phyloP scores from a whole-genome alignment of 2,888 invertebrate species.

The Drosophila percnosoma region DNA sequence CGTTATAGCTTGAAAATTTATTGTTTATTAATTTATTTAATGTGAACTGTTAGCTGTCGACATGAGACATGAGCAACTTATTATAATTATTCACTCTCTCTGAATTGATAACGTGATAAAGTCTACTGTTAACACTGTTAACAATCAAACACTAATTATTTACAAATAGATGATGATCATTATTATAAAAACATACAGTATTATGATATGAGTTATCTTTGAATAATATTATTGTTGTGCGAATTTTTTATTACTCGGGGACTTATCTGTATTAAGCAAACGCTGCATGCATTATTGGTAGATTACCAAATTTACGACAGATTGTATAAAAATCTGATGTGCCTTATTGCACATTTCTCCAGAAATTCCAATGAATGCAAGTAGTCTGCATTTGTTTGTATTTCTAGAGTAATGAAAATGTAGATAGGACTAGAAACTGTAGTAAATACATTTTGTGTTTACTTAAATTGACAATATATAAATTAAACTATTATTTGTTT shows the following conservation, averaged over 20 bases:
- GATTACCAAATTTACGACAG: conserved; percentile 2
- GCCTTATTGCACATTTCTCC: conserved; percentile 14
- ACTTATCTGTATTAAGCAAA: conserved; percentile 1
- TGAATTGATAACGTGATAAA: neutral
- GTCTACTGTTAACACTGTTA: neutral
- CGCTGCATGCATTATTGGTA: neutral
- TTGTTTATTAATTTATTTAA: neutral
- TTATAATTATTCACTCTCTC: neutral
- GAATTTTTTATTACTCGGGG: neutral
- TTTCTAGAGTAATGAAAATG: neutral
- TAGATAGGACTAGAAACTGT: conserved; percentile 18
- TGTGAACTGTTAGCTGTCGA: neutral
- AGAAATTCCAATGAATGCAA: conserved; percentile 10
- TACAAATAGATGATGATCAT: neutral
- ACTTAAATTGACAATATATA: conserved; percentile 12
- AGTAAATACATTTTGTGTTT: neutral
- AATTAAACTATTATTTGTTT: conserved; percentile 5
- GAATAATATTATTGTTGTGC: neutral
- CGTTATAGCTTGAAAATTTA: neutral
- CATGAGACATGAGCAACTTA: neutral
- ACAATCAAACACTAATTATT: neutral
- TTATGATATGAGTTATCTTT: neutral
- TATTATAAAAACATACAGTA: neutral
- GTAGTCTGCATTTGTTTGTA: neutral
- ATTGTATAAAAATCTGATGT: neutral